Percentiles rank a stretch among this genome's conserved stretches.
Evolutionary conservation across 2,113 vertebrate species (phyloP).

Genomic region (Anarrhichthys ocellatus): DNA sequence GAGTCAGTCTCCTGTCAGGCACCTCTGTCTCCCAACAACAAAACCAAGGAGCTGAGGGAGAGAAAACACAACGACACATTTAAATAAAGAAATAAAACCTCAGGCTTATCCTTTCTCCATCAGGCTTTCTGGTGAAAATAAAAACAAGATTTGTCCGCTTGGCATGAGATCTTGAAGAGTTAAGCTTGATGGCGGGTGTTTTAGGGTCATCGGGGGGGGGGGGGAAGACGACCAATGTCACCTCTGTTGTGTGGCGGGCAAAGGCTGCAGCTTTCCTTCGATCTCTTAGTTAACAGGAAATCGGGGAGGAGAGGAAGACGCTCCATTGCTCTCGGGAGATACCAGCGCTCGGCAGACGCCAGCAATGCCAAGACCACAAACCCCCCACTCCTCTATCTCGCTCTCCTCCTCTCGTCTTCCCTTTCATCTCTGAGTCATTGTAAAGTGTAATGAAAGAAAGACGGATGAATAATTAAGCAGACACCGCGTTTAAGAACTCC

Average conservation of each 20-base stretch:
- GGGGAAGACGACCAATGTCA: slow-evolving; percentile 37
- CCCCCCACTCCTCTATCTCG: slow-evolving; percentile 40
- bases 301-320: slow-evolving; percentile 44
- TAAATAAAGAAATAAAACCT: not conserved
- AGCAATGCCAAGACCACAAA: slow-evolving; percentile 58
- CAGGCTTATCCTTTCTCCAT: not conserved
- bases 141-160: not conserved
- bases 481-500: slow-evolving; percentile 61
- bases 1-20: slow-evolving; percentile 60
- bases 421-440: slow-evolving; percentile 79
- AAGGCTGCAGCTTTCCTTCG: slow-evolving; percentile 27
- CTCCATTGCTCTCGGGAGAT: slow-evolving; percentile 57
- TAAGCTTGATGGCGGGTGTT: slow-evolving; percentile 1
- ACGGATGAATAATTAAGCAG: slow-evolving; percentile 79
- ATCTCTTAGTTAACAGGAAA: slow-evolving; percentile 50
- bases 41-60: slow-evolving; percentile 64
- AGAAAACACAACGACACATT: slow-evolving; percentile 35
- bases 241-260: slow-evolving; percentile 16
- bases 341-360: slow-evolving; percentile 61
- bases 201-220: not conserved
- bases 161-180: slow-evolving; percentile 1
- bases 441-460: slow-evolving; percentile 77
- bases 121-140: not conserved
- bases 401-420: slow-evolving; percentile 66
- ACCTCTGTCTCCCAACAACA: slow-evolving; percentile 66